Conservation (phyloP, 1,140 invertebrate genomes). For the Vanessa atalanta region DNA sequence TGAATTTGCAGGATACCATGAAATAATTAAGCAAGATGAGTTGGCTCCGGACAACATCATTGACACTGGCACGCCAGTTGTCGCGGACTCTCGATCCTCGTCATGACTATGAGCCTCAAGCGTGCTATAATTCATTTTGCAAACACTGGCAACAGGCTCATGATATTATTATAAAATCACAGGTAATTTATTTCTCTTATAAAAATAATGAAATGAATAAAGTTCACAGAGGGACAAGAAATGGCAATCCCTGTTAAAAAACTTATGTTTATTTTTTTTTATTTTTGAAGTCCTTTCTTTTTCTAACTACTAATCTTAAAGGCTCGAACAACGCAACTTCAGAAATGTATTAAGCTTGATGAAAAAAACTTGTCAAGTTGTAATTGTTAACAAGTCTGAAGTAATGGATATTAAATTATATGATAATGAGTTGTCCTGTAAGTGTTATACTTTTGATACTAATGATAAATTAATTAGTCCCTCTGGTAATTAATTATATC, state of each 20-base stretch:
- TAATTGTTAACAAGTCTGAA: neutral
- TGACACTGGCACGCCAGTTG: constrained; percentile 80
- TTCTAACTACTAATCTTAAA: too few relatives aligned
- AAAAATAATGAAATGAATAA: too few relatives aligned
- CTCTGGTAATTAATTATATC: too few relatives aligned
- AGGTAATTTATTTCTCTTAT: constrained; percentile 63
- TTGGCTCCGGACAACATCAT: constrained; percentile 84
- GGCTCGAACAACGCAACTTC: too few relatives aligned
- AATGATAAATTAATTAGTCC: constrained; percentile 24
- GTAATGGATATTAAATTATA: neutral
- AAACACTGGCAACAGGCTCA: constrained; percentile 96
- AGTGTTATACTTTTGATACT: neutral
- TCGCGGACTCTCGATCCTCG: constrained; percentile 69
- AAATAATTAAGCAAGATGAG: constrained; percentile 80
- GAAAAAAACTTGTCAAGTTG: too few relatives aligned
- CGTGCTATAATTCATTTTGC: constrained; percentile 95
- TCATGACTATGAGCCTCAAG: constrained; percentile 86
- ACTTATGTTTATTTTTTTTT: neutral
- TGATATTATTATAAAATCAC: constrained; percentile 89
- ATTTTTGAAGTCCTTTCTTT: neutral
- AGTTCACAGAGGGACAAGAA: too few relatives aligned
- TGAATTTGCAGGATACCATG: constrained; percentile 36
- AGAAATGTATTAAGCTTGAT: too few relatives aligned
- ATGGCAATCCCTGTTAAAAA: neutral
- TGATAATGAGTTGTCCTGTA: neutral